Conservation (phyloP, 35 echinoderm and acorn worm species). For the Eucidaris tribuloides region DNA sequence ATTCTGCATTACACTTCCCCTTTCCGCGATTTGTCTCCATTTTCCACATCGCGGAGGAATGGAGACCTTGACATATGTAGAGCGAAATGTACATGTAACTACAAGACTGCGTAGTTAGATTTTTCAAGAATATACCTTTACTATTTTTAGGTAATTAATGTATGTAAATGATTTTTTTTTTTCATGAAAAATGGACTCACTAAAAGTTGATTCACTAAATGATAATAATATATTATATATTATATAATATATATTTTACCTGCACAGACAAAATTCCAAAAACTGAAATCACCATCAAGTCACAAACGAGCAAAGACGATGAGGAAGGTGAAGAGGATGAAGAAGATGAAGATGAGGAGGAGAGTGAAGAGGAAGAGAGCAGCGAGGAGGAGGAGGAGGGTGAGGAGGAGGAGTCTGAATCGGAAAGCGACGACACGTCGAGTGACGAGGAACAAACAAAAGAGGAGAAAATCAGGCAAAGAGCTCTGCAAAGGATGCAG, state of each 20-base stretch:
- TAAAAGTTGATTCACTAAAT: too few relatives aligned
- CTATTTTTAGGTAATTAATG: too few relatives aligned
- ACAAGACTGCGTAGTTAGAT: too few relatives aligned
- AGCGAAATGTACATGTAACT: too few relatives aligned
- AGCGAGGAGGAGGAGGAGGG: slow-evolving; percentile 54
- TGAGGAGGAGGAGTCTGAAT: slow-evolving; percentile 21
- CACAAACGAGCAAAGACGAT: slow-evolving; percentile 34
- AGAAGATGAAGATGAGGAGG: slow-evolving; percentile 72
- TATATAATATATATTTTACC: not conserved
- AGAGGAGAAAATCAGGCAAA: slow-evolving; percentile 55
- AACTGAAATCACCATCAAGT: slow-evolving; percentile 32
- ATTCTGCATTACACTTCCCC: too few relatives aligned
- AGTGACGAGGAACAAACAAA: slow-evolving; percentile 29
- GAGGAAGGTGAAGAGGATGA: slow-evolving; percentile 46
- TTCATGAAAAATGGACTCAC: too few relatives aligned
- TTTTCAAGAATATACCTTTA: too few relatives aligned
- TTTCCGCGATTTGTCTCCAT: too few relatives aligned
- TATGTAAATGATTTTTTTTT: too few relatives aligned
- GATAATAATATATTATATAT: too few relatives aligned
- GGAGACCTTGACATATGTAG: too few relatives aligned
- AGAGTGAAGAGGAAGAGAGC: slow-evolving; percentile 38
- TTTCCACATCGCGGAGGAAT: too few relatives aligned
- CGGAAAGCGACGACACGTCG: not conserved
- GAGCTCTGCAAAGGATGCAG: slow-evolving; percentile 64
- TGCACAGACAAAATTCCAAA: slow-evolving; percentile 15